These are phyloP conservation scores for Eueides isabella DNA, from an alignment of 1,140 invertebrate species.

Conservation along the genomic window DNA sequence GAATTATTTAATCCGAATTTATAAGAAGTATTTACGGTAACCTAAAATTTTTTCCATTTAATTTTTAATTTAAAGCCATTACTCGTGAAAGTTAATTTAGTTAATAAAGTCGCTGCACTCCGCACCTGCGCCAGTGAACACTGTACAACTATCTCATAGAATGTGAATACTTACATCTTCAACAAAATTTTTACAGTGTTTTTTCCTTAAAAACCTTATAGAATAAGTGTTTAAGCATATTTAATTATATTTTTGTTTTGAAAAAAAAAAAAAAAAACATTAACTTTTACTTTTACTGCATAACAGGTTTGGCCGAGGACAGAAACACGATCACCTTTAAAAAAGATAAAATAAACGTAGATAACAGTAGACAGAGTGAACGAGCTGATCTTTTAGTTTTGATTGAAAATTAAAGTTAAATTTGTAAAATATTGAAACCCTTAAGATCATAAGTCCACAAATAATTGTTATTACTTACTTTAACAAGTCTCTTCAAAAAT, in stretches of 20 bases:
- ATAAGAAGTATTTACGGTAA: not conserved
- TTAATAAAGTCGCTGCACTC: conserved; percentile 7
- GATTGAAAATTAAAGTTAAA: not conserved
- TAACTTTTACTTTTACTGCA: not conserved
- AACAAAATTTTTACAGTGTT: not conserved
- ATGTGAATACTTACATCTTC: not conserved
- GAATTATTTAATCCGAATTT: not conserved
- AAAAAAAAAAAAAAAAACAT: not conserved
- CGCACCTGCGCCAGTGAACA: not conserved
- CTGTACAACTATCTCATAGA: not conserved
- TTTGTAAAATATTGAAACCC: not conserved
- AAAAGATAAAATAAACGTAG: not conserved
- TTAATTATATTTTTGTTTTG: not conserved
- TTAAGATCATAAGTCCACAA: not conserved
- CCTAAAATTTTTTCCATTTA: not conserved
- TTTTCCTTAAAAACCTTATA: not conserved
- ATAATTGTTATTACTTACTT: no score
- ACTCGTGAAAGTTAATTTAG: not conserved
- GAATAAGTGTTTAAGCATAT: not conserved
- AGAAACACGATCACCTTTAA: not conserved
- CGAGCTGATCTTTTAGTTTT: no score
- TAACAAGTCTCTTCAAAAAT: not conserved
- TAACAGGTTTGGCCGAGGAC: no score
- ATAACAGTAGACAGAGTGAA: not conserved
- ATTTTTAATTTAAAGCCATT: not conserved